Evolutionary conservation across 2,888 invertebrate genomes (phyloP), one percentile per base, ranked within the genome.

Genomic region (Ophion obscuratus): DNA sequence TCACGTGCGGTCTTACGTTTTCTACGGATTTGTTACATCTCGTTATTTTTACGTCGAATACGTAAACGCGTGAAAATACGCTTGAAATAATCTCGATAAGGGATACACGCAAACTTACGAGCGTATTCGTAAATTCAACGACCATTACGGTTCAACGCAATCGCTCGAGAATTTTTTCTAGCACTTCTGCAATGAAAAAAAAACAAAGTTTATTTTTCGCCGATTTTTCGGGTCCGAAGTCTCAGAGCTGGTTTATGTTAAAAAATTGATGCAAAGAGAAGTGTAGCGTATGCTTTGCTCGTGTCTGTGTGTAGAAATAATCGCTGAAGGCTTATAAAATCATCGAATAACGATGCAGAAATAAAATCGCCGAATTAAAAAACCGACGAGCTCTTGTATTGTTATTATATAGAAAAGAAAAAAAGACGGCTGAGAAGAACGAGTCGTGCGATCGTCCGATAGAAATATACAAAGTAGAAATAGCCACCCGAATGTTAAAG

Each of bases 81-180:
- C 73, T 59, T 62, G 75, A 75, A 82, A 67, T 73, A 47, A 83
- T 75, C 68, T 73, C 53, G 62, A 70, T 53, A 74, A 44, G 81
- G 74, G 68, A 73, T 67, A 73, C n/a, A 61, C 62, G 53, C 31
- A 14, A 67, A 62, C 31, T 27, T 53, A 17, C 17, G 2, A 74
- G 62, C 53, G 74, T 77, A 81, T 68, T 53, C 44, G 53, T 31
- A 66, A 9, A 62, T 85, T 78, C 44, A 78, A 84, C 11, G 62
- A 64, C 36, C 53, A 66, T 64, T 40, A 66, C 59, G 73, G 71
- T 64, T 70, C 20, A 27, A 76, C 66, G 24, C 17, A 76, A 76
- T 44, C 14, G 17, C 40, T n/a, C 40, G 1, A 9, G 27, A 24
- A 44, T 24, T 40, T 24, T 74, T 20, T 74, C 59, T n/a, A 24